phyloP scores from a whole-genome alignment of 2,113 vertebrate genomes.

The Odocoileus hemionus region DNA sequence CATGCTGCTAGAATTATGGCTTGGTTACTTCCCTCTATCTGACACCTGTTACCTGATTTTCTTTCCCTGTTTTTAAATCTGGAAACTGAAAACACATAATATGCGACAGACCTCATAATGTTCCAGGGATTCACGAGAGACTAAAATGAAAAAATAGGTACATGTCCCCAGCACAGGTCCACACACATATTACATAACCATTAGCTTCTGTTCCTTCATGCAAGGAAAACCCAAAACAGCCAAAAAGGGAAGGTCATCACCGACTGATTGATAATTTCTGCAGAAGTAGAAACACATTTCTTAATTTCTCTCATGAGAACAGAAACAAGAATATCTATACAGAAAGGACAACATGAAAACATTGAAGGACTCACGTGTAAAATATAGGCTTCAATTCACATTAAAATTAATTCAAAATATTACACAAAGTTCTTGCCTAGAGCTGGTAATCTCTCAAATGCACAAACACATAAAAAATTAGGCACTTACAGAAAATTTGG shows the following conservation, averaged over 20 bases:
- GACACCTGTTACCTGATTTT: background rate
- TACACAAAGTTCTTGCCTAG: background rate
- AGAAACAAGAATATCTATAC: background rate
- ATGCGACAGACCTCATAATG: background rate
- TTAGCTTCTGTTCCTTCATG: background rate
- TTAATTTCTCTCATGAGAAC: background rate
- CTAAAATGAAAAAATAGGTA: background rate
- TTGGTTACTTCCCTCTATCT: background rate
- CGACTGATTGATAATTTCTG: background rate
- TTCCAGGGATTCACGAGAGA: background rate
- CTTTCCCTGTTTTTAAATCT: background rate
- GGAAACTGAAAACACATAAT: background rate
- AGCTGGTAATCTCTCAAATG: background rate
- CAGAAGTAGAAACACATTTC: background rate
- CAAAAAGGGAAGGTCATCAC: background rate
- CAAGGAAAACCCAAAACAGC: background rate
- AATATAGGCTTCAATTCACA: background rate
- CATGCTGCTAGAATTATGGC: background rate
- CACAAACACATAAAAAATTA: background rate
- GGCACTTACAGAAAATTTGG: background rate
- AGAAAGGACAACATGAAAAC: background rate
- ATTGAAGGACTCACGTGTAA: background rate
- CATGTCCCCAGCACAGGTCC: background rate
- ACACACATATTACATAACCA: background rate
- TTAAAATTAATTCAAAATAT: background rate